Conservation (phyloP, 2,888 invertebrate genomes). For the Chalcosyrphus nemorum region DNA sequence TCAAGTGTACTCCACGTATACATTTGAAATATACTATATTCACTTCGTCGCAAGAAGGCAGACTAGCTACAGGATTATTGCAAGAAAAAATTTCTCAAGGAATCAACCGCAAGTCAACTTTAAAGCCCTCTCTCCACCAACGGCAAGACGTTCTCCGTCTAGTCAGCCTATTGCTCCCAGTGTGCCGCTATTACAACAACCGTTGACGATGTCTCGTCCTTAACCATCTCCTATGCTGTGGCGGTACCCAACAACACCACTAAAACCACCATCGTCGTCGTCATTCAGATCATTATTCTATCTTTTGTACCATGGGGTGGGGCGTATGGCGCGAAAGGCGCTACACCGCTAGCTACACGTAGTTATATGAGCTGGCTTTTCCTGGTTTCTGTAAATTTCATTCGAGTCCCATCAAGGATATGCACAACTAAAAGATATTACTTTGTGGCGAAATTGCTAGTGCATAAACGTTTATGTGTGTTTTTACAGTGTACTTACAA, state of each 20-base stretch:
- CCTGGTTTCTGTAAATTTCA: conserved; percentile 53
- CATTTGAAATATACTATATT: neutral
- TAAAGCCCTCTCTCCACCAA: neutral
- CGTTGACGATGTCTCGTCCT: conserved; percentile 36
- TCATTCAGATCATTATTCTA: conserved; percentile 48
- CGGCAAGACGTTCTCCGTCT: neutral
- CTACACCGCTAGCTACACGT: neutral
- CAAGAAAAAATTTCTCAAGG: conserved; percentile 36
- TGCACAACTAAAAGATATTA: conserved; percentile 54
- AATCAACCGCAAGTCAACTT: conserved; percentile 55
- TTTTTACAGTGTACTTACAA: conserved; percentile 51
- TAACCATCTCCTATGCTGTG: conserved; percentile 47
- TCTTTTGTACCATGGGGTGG: neutral
- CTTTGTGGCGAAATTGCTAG: conserved; percentile 41
- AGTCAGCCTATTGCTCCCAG: conserved; percentile 13
- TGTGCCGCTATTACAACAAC: conserved; percentile 27
- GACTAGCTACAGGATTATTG: conserved; percentile 16
- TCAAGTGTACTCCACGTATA: neutral
- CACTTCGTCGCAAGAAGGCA: conserved; percentile 5
- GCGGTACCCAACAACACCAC: conserved; percentile 4
- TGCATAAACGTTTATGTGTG: conserved; percentile 39
- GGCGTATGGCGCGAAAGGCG: conserved; percentile 2
- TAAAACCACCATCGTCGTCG: conserved; percentile 1
- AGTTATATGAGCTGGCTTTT: neutral
- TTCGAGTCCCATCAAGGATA: conserved; percentile 55